These are phyloP conservation scores for Brachystomella parvula DNA, from an alignment of 1,140 invertebrate genomes.

Conservation along the genomic window DNA sequence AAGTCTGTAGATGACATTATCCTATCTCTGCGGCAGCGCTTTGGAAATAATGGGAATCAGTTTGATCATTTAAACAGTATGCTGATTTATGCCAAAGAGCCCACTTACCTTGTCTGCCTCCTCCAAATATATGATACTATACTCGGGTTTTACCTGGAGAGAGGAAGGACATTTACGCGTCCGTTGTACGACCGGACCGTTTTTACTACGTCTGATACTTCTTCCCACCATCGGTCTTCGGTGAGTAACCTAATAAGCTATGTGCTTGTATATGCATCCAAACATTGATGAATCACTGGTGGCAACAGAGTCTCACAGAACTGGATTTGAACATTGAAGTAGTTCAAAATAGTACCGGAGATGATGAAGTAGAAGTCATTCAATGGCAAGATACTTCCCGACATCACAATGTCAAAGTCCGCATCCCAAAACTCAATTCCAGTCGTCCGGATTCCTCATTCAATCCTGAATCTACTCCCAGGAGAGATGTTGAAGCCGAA, in stretches of 20 bases:
- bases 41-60: background rate
- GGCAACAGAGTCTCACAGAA: too few species aligned
- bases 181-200: too few species aligned
- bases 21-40: background rate
- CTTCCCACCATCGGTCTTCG: too few species aligned
- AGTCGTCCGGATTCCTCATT: too few species aligned
- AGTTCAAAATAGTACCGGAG: background rate
- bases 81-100: background rate
- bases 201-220: too few species aligned
- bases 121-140: background rate
- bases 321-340: background rate
- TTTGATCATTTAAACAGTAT: background rate
- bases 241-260: too few species aligned
- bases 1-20: background rate
- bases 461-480: too few species aligned
- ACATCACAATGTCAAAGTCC: background rate
- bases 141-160: background rate
- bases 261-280: too few species aligned
- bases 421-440: background rate
- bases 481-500: too few species aligned
- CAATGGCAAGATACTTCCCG: background rate
- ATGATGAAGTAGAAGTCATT: background rate
- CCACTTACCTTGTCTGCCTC: background rate
- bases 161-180: too few species aligned
- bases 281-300: too few species aligned